Base-by-base conservation (phyloP, 2,797 vertebrate genomes). In the Anas georgica region DNA sequence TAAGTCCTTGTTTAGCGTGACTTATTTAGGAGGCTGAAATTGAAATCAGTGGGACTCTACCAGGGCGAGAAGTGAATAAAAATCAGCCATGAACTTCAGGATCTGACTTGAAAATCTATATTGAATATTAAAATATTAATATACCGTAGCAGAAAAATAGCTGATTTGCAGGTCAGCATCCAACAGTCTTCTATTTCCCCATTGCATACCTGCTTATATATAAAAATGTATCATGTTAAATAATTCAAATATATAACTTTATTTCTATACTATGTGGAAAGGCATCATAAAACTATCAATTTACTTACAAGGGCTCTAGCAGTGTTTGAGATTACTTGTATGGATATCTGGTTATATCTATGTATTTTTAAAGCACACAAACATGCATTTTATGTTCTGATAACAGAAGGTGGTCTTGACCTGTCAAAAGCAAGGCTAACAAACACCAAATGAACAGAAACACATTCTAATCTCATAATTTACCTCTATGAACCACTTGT, bases 391-490 rank as follows among this genome's bases (percentile, higher is more conserved):
- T 86, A 58, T 66, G 86, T 77, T 90, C 89, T 91, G 82, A 83
- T 83, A 86, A 69, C 43, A 95, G 88, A 80, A 89, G 88, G 52
- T 25, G 67, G 48, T 37, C 68, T 50, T 87, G 74, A 83, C 52
- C 77, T 88, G 63, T 80, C 80, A 50, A 79, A 86, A 86, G 43
- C 66, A 82, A 90, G 70, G 74, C 70, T 90, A 90, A 85, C 48
- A 77, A 86, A 91, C 90, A 96, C 83, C 83, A 97, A 95, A 91
- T 83, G 80, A 97, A 97, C 91, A 82, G 20, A 63, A 95, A 85
- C 72, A 92, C 83, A 79, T 82, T 93, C 92, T 96, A 74, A 81
- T 82, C 70, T 88, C 69, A 80, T 76, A 87, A 78, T 91, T 95
- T 91, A 92, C 80, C 88, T 94, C 83, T 73, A 15, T 15, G 43